phyloP scores from a whole-genome alignment of 2,113 vertebrate species.

The Oncorhynchus gorbuscha region DNA sequence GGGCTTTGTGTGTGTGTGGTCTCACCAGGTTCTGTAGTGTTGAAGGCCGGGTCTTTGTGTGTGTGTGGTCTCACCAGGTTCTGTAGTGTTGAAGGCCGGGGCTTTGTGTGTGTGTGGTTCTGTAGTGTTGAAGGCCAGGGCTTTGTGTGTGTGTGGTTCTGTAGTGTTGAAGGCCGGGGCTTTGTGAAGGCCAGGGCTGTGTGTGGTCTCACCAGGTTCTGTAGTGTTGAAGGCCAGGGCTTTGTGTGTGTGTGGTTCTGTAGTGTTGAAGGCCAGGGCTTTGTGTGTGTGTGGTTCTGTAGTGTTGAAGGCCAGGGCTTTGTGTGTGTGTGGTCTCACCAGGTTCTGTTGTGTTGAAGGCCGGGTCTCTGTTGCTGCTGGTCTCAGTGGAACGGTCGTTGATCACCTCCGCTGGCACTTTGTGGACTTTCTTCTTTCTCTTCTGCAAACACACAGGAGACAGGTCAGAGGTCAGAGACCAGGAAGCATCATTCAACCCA shows the following conservation, averaged over 20 bases:
- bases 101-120: not conserved
- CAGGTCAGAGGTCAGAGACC: too few relatives aligned
- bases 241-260: too few relatives aligned
- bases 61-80: conserved; percentile 1
- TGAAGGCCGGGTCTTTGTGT: not conserved
- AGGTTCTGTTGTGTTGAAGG: too few relatives aligned
- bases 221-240: too few relatives aligned
- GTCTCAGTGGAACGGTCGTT: conserved; percentile 45
- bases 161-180: conserved; percentile 32
- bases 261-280: too few relatives aligned
- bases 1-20: too few relatives aligned
- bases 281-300: too few relatives aligned
- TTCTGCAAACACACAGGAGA: conserved; percentile 64
- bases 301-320: too few relatives aligned
- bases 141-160: conserved; percentile 8
- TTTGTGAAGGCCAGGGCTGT: too few relatives aligned
- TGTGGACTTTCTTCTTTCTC: conserved; percentile 73
- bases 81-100: not conserved
- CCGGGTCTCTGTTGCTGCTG: not conserved
- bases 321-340: not conserved
- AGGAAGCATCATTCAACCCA: not conserved
- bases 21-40: too few relatives aligned
- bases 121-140: not conserved
- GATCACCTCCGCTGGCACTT: conserved; percentile 62
- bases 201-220: too few relatives aligned